Evolutionary conservation across 23 tunicate species (phyloP), one percentile per base, ranked within the genome.

Genomic region (Diplosoma virens): DNA sequence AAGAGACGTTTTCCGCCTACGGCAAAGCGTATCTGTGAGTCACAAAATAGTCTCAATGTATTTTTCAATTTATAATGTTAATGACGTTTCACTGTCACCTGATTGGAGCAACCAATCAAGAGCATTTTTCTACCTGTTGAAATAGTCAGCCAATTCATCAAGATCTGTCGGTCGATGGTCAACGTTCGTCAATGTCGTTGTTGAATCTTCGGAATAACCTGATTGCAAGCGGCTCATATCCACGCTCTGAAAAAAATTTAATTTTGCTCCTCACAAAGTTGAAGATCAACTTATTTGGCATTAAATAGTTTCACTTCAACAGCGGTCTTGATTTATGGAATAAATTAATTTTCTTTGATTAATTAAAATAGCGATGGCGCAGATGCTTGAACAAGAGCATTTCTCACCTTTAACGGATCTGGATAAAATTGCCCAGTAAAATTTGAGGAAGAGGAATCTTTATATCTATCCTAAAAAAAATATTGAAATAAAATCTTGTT

Each of bases 101-200:
- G n/a, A n/a, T n/a, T n/a, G n/a, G n/a, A n/a, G n/a, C n/a, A n/a
- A n/a, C n/a, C n/a, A n/a, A n/a, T n/a, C n/a, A n/a, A n/a, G n/a
- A n/a, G n/a, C n/a, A n/a, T n/a, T n/a, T n/a, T n/a, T n/a, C n/a
- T n/a, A 92, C 97, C 72, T 80, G 80, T 92, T 92, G 67, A 92
- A 84, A 35, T 92, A 84, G 25, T 92, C 81, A 0, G 97, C 87
- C 20, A 92, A 67, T 47, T 92, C 91, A 20, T 85, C 92, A 11
- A 92, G 34, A 41, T 84, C 82, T 25, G 81, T 82, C 0, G 85
- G 80, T 55, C 82, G 56, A 35, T 61, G 61, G 70, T 79, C 90
- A 2, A 86, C 90, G 61, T 75, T 84, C 2, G 97, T 92, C 33
- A 81, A 16, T 1, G 97, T 92, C 3, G 97, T 92, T 36, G 81